A percentile compares a stretch with the other conserved stretches of the same genome.
These are phyloP conservation scores for Andrena bicolor DNA, from an alignment of 2,888 invertebrate species.

Conservation along the genomic window DNA sequence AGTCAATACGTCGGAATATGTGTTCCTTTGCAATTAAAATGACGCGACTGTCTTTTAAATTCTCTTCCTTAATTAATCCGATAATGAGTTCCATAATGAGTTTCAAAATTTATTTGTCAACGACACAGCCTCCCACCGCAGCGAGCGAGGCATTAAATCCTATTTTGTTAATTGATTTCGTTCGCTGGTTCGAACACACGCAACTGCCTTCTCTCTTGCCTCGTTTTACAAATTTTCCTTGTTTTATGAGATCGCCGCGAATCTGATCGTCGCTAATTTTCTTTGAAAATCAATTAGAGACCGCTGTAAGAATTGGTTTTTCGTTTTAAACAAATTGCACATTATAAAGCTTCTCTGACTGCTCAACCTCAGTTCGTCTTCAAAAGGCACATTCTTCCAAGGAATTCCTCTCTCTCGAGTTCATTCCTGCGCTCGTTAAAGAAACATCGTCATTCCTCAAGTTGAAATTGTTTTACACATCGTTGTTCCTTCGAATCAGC, in stretches of 20 bases:
- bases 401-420: neutral
- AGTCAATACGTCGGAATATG: no score
- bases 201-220: neutral
- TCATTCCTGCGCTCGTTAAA: conserved; percentile 13
- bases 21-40: no score
- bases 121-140: neutral
- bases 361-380: neutral
- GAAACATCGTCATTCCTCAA: conserved; percentile 21
- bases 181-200: neutral
- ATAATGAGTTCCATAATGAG: conserved; percentile 51
- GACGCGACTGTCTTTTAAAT: neutral
- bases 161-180: conserved; percentile 46
- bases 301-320: neutral
- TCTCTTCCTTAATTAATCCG: conserved; percentile 49
- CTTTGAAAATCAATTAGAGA: neutral
- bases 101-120: conserved; percentile 47
- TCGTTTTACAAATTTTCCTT: conserved; percentile 18
- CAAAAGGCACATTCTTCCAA: neutral
- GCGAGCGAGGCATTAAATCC: conserved; percentile 24
- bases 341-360: neutral
- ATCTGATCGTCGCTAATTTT: neutral
- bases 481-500: conserved; percentile 1
- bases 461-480: neutral
- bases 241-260: neutral
- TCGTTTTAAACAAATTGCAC: conserved; percentile 12